Evolutionary conservation across 2,888 invertebrate genomes (phyloP).

Genomic region (Gryllus longicercus): DNA sequence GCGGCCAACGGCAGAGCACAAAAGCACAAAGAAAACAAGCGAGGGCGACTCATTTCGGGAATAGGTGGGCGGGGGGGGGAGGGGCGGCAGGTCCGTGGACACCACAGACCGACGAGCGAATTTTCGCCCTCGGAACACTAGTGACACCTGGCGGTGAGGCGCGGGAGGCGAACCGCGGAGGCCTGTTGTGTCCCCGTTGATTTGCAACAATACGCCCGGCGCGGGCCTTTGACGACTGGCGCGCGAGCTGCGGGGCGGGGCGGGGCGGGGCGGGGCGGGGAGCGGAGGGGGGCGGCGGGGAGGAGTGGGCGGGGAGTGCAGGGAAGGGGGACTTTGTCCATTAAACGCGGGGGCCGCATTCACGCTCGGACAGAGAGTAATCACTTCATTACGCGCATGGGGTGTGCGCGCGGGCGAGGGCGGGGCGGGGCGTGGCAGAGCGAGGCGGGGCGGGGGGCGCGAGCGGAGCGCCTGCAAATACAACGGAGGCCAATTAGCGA

Average conservation of each 20-base stretch:
- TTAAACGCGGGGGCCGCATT: not conserved
- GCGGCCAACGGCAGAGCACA: no score
- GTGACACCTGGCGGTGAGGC: not conserved
- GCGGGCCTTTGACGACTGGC: not conserved
- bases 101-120: no score
- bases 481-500: no score
- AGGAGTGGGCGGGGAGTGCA: not conserved
- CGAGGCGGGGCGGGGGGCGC: no score
- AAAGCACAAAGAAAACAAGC: no score
- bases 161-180: not conserved
- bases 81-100: no score
- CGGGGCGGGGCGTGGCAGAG: no score
- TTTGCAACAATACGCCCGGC: not conserved
- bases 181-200: not conserved
- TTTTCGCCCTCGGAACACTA: no score
- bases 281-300: not conserved
- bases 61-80: no score
- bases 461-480: no score
- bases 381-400: not conserved
- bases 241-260: not conserved
- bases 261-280: not conserved
- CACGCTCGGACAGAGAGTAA: conserved; percentile 17
- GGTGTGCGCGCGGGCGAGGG: not conserved
- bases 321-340: not conserved
- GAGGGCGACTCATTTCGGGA: no score